A percentile compares a stretch with the other conserved stretches of the same genome.
Evolutionary conservation across 1,140 invertebrate genomes (phyloP).

Genomic region (Eufriesea mexicana): DNA sequence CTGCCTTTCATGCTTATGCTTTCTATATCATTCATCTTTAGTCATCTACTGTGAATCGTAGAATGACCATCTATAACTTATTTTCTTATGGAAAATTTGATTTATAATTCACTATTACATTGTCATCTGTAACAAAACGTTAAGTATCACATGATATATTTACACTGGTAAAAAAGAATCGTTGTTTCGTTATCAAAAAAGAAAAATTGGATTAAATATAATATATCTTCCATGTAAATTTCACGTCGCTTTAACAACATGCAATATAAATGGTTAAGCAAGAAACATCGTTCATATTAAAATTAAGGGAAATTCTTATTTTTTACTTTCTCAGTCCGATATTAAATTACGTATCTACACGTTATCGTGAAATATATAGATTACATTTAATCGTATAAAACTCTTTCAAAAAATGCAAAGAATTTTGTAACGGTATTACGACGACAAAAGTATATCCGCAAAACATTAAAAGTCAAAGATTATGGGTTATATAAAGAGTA

Average conservation of each 20-base stretch:
- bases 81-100: constrained; percentile 53
- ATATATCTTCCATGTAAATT: not conserved
- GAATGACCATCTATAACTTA: constrained; percentile 23
- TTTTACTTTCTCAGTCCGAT: not conserved
- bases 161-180: not conserved
- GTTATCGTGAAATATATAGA: not conserved
- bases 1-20: constrained; percentile 78
- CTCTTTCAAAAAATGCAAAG: not conserved
- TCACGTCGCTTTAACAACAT: not conserved
- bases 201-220: not conserved
- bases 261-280: not conserved
- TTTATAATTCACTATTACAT: constrained; percentile 68
- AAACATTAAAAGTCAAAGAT: not conserved
- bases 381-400: not conserved
- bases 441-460: not conserved
- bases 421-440: not conserved
- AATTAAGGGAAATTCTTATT: not conserved
- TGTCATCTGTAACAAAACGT: constrained; percentile 71
- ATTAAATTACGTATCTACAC: not conserved
- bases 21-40: constrained; percentile 80
- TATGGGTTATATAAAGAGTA: not conserved
- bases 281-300: not conserved
- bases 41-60: constrained; percentile 66
- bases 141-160: too few species aligned
- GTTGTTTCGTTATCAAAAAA: not conserved